Conservation (phyloP, 2,113 vertebrate species). For the Aleadryas rufinucha region DNA sequence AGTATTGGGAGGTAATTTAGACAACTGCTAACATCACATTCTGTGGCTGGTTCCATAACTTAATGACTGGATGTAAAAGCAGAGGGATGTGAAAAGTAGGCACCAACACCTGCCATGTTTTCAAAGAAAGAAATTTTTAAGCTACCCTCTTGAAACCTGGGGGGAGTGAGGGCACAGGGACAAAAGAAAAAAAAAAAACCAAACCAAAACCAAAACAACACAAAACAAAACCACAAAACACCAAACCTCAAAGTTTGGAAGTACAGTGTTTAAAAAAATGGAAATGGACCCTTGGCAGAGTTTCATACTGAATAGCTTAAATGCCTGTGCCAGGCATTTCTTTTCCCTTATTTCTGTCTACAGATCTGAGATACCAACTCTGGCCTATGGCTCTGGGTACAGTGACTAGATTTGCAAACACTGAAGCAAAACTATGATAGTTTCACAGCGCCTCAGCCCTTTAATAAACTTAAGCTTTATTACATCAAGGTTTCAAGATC, state of each 20-base stretch:
- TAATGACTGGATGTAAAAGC: neutral
- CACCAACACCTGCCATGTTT: neutral
- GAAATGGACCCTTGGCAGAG: neutral
- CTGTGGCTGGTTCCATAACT: neutral
- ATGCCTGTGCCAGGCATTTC: neutral
- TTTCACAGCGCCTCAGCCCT: neutral
- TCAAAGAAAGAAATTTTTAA: neutral
- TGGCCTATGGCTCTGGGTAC: neutral
- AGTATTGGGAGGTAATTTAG: accelerated
- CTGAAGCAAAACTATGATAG: accelerated
- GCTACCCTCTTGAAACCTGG: neutral
- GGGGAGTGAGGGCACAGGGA: accelerated
- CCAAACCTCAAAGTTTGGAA: neutral
- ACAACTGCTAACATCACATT: neutral
- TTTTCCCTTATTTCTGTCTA: neutral
- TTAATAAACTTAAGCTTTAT: neutral
- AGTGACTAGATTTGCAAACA: neutral
- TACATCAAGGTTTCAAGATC: neutral
- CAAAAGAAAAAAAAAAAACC: accelerated
- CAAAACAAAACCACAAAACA: neutral
- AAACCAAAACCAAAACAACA: neutral
- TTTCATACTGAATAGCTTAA: neutral
- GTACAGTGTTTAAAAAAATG: neutral
- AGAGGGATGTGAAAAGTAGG: neutral
- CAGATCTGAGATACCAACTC: neutral